Percentiles rank a stretch among this genome's conserved stretches.
Evolutionary conservation across 2,888 invertebrate genomes (phyloP).

Genomic region (Phalera bucephala): DNA sequence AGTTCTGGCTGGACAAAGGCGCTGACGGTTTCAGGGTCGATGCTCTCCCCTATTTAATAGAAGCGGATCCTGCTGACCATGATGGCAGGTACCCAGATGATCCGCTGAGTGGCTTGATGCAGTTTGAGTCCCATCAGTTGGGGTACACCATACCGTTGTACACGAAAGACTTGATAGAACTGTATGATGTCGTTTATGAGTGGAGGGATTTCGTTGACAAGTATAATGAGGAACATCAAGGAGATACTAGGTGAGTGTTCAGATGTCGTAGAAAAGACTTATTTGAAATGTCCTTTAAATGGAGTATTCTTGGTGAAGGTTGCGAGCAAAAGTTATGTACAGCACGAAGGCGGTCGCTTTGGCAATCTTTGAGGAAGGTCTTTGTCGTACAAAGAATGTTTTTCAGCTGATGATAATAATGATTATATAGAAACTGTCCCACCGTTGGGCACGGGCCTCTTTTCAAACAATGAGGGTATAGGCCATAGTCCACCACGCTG

Average conservation of each 20-base stretch:
- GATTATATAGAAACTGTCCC: no score
- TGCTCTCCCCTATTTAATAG: conserved; percentile 83
- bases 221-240: conserved; percentile 59
- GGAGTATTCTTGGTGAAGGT: no score
- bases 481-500: no score
- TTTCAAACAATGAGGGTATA: no score
- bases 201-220: conserved; percentile 83
- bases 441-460: no score
- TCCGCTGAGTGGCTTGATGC: conserved; percentile 65
- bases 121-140: conserved; percentile 75
- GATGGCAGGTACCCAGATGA: conserved; percentile 73
- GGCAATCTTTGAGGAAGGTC: no score
- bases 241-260: conserved; percentile 70
- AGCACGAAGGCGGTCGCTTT: no score
- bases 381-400: no score
- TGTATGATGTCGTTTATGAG: conserved; percentile 79
- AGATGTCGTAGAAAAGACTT: no score
- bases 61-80: conserved; percentile 68
- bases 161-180: conserved; percentile 84
- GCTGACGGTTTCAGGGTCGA: conserved; percentile 90
- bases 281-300: no score
- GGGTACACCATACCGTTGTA: conserved; percentile 84
- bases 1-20: conserved; percentile 89
- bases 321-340: no score
- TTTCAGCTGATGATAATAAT: no score